Percentiles rank a stretch among this genome's conserved stretches.
Evolutionary conservation across 2,113 vertebrate genomes (phyloP).

Genomic region (Echinops telfairi): DNA sequence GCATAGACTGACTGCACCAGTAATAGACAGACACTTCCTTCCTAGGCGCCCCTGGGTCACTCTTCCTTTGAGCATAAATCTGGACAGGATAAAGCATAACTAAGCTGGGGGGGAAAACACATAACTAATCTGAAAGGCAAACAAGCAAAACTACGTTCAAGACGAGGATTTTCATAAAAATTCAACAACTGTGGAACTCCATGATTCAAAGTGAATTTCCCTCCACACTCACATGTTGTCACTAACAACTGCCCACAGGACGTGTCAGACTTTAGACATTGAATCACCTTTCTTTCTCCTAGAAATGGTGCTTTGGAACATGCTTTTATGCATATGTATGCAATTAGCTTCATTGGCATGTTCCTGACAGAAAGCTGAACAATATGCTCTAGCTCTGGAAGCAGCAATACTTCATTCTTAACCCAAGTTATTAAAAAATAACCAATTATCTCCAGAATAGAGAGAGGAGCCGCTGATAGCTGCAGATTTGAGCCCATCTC

Average conservation of each 20-base stretch:
- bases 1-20: background rate
- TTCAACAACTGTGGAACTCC: slow-evolving; percentile 34
- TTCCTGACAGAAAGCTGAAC: slow-evolving; percentile 45
- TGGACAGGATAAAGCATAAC: background rate
- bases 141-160: slow-evolving; percentile 19
- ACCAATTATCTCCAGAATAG: slow-evolving; percentile 39
- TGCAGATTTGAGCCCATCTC: slow-evolving; percentile 9
- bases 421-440: slow-evolving; percentile 58
- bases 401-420: slow-evolving; percentile 36
- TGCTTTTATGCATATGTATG: slow-evolving; percentile 63
- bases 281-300: slow-evolving; percentile 56
- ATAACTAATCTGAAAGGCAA: slow-evolving; percentile 20
- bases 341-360: slow-evolving; percentile 43
- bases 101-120: background rate
- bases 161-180: background rate
- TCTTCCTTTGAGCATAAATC: background rate
- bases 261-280: slow-evolving; percentile 33
- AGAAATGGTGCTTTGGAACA: background rate
- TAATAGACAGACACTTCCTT: background rate
- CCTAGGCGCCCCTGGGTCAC: background rate
- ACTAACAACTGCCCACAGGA: slow-evolving; percentile 59
- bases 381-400: background rate
- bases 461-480: background rate
- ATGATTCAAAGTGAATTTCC: background rate
- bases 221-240: background rate